These are phyloP conservation scores for Chanos chanos DNA, from an alignment of 2,797 vertebrate genomes.

Conservation along the genomic window DNA sequence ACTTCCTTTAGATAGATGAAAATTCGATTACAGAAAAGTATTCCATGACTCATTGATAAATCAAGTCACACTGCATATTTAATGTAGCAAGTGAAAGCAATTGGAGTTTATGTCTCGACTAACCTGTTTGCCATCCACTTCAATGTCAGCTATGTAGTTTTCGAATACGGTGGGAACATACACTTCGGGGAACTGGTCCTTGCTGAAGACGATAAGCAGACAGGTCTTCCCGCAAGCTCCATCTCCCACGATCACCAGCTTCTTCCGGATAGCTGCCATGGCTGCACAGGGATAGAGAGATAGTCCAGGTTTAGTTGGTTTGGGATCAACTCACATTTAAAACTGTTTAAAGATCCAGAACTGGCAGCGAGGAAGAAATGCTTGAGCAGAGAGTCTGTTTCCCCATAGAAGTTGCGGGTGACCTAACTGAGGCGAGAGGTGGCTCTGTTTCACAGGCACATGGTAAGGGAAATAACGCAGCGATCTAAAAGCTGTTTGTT, in stretches of 20 bases:
- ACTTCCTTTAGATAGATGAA: too few relatives aligned
- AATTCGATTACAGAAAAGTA: too few relatives aligned
- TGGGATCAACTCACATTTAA: too few relatives aligned
- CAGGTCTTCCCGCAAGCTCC: slow-evolving; percentile 96
- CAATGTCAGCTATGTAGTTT: slow-evolving; percentile 98
- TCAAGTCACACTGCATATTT: background rate
- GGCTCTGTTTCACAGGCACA: slow-evolving; percentile 24
- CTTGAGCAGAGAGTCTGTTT: too few relatives aligned
- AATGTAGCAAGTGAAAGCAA: background rate
- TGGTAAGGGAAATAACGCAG: slow-evolving; percentile 13
- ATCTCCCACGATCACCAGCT: slow-evolving; percentile 96
- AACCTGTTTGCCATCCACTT: slow-evolving; percentile 96
- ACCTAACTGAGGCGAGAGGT: slow-evolving; percentile 23
- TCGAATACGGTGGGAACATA: slow-evolving; percentile 97
- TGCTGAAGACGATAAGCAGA: slow-evolving; percentile 96
- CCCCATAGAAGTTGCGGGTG: too few relatives aligned
- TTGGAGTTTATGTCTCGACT: background rate
- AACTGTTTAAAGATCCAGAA: too few relatives aligned
- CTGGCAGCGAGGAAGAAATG: too few relatives aligned
- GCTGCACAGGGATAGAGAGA: slow-evolving; percentile 45
- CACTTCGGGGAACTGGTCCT: slow-evolving; percentile 96
- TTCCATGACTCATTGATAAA: background rate
- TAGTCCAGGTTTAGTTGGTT: background rate
- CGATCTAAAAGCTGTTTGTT: slow-evolving; percentile 52
- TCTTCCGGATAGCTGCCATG: slow-evolving; percentile 97